Evolutionary conservation across 2,888 invertebrate genomes (phyloP), one percentile per base, ranked within the genome.

Genomic region (Auanema freiburgensis): DNA sequence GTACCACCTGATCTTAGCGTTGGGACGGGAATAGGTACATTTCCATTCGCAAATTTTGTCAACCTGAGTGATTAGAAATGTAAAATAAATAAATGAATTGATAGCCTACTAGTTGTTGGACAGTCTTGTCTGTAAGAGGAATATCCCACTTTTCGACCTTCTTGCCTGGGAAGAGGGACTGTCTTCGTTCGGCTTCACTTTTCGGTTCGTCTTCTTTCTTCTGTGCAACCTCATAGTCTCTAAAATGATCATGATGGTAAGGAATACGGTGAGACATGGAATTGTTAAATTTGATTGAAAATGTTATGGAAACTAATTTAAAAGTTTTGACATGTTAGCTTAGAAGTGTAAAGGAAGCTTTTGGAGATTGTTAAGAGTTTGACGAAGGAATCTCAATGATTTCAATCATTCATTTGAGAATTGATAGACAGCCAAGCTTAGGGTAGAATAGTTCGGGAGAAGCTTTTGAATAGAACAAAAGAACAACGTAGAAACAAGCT

Each of bases 21-120:
- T 94, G n/a, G 93, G 90, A 87, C 95, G 97, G 71, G 93, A 92
- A 87, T 97, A 99, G 84, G 91, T 91, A 69, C 92, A 92, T 85
- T 93, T 92, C 84, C 98, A 94, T 46, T 89, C 88, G 74, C 93
- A 92, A 86, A 92, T 92, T 85, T 93, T 94, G 86, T 96, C 95
- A 86, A 94, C 93, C 72, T 81, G 70, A 25, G 67, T 40, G n/a
- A 14, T n/a, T 8, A 46, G 3, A 46, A 46, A 46, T 8, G 46
- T 21, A 46, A 6, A 16, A 8, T 5, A 46, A 5, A 16, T 46
- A 21, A 43, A 6, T 12, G 14, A 1, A 55, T 53, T 24, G 10
- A n/a, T 10, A 1, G 11, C 33, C 14, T 21, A 72, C 74, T 71
- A 80, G 80, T 62, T 82, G 82, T 63, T 81, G 80, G 21, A 72